A percentile compares a stretch with the other conserved stretches of the same genome.
Conservation (phyloP, 2,797 vertebrate genomes). For the Oophaga sylvatica region DNA sequence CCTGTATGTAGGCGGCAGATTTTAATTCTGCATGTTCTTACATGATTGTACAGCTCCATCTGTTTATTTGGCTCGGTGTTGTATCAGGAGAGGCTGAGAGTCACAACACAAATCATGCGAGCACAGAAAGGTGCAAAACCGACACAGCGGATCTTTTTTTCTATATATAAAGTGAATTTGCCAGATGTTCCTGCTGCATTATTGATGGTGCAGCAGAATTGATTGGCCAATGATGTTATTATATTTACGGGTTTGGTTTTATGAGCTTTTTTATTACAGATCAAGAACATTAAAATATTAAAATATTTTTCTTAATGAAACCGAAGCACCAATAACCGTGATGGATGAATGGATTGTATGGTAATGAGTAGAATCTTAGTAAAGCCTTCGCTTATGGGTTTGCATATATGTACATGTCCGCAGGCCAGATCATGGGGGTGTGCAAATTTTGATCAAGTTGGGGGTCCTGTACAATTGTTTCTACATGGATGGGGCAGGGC, state of each 20-base stretch:
- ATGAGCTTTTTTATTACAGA: not conserved
- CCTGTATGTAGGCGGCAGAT: not conserved
- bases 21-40: constrained; percentile 26
- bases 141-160: constrained; percentile 6
- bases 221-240: not conserved
- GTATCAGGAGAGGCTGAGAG: constrained; percentile 39
- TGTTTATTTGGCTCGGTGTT: constrained; percentile 25
- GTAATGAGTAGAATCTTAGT: not conserved
- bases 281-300: not conserved
- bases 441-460: not conserved
- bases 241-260: not conserved
- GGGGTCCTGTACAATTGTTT: not conserved
- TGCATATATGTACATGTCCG: not conserved
- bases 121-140: constrained; percentile 40
- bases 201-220: not conserved
- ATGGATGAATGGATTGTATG: not conserved
- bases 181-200: constrained; percentile 29
- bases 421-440: not conserved
- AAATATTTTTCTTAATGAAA: constrained; percentile 2
- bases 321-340: too few relatives aligned
- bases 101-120: constrained; percentile 35
- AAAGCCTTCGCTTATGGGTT: not conserved
- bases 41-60: constrained; percentile 48
- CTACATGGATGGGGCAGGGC: not conserved
- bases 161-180: constrained; percentile 24